phyloP scores from a whole-genome alignment of 1,140 invertebrate species.

The Drosophila lini region DNA sequence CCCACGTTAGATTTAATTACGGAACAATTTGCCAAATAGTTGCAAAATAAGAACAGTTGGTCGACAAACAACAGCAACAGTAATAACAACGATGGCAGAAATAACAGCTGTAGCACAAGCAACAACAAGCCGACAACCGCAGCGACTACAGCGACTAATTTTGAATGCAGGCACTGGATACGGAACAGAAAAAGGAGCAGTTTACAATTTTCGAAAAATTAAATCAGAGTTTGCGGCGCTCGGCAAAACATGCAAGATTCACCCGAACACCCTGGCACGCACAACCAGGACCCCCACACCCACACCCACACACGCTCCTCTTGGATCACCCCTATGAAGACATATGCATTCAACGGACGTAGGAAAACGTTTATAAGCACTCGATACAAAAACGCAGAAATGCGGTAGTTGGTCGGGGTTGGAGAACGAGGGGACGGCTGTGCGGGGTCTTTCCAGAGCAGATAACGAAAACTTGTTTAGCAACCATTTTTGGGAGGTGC shows the following conservation, averaged over 20 bases:
- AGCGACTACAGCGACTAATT: slow-evolving; percentile 76
- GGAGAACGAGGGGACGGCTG: not conserved
- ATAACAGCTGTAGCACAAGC: slow-evolving; percentile 22
- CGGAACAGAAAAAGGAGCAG: slow-evolving; percentile 54
- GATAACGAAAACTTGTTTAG: slow-evolving; percentile 78
- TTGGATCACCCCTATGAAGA: slow-evolving; percentile 22
- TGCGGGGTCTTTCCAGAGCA: slow-evolving; percentile 25
- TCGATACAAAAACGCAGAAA: slow-evolving; percentile 70
- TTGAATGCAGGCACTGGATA: slow-evolving; percentile 62
- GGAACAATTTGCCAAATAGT: slow-evolving; percentile 57
- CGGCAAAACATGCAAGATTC: slow-evolving; percentile 57
- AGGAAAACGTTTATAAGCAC: slow-evolving; percentile 71
- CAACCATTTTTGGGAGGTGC: slow-evolving; percentile 66
- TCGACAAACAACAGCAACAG: slow-evolving; percentile 25
- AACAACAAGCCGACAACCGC: slow-evolving; percentile 64
- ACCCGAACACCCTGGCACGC: slow-evolving; percentile 24
- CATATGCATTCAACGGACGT: slow-evolving; percentile 33
- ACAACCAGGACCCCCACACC: slow-evolving; percentile 7
- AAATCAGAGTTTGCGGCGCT: slow-evolving; percentile 72
- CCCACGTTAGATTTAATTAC: slow-evolving; percentile 59
- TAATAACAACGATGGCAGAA: slow-evolving; percentile 29
- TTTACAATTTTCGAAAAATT: slow-evolving; percentile 69
- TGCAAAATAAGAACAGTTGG: slow-evolving; percentile 49
- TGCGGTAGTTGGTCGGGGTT: slow-evolving; percentile 5
- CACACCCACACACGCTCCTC: slow-evolving; percentile 1